Conservation (phyloP, 2,113 vertebrate genomes). For the Marmota flaviventris region DNA sequence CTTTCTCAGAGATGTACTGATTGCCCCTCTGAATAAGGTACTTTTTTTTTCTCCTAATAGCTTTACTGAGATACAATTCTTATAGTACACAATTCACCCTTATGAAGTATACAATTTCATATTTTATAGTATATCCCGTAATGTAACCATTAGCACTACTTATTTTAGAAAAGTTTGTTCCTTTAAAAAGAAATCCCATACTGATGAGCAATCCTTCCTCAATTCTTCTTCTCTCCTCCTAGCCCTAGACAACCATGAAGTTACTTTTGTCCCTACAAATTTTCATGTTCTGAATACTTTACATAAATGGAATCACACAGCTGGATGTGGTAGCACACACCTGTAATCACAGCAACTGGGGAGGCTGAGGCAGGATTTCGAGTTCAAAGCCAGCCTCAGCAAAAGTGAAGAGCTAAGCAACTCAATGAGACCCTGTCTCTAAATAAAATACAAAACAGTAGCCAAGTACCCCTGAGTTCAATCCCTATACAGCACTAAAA, state of each 20-base stretch:
- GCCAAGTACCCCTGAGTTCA: too few relatives aligned
- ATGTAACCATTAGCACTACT: neutral
- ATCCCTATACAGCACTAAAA: too few relatives aligned
- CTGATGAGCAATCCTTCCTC: neutral
- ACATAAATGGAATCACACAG: neutral
- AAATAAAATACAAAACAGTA: too few relatives aligned
- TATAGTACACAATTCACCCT: neutral
- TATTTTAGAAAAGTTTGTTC: neutral
- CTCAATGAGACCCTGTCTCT: too few relatives aligned
- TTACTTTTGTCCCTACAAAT: neutral
- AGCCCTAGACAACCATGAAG: neutral
- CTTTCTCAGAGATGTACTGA: neutral
- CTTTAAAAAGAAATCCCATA: neutral
- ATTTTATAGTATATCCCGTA: neutral
- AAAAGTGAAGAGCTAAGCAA: too few relatives aligned
- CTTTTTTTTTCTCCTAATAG: neutral
- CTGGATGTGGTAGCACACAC: too few relatives aligned
- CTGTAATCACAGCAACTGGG: too few relatives aligned
- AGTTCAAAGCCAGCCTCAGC: too few relatives aligned
- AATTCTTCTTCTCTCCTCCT: neutral
- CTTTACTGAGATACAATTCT: neutral
- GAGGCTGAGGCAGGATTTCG: too few relatives aligned
- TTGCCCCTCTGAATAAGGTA: neutral
- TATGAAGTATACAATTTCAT: neutral
- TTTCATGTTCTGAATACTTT: neutral